Percentiles rank a stretch among this genome's conserved stretches.
Evolutionary conservation across 2,797 vertebrate genomes (phyloP).

Genomic region (Aphelocoma californica): DNA sequence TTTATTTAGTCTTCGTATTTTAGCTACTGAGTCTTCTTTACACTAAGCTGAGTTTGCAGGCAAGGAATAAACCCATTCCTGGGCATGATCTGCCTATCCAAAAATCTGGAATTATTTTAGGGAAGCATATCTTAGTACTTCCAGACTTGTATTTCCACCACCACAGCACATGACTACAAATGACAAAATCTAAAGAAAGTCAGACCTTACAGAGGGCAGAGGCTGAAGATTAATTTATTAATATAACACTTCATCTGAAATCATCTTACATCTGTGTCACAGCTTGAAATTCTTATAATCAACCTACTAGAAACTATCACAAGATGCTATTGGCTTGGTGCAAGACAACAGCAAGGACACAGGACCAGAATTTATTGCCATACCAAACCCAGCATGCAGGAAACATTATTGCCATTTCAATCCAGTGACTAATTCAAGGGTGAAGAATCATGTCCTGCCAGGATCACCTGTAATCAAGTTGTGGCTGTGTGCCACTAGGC

Average conservation of each 20-base stretch:
- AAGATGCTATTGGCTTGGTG: neutral
- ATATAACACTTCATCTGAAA: neutral
- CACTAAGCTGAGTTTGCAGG: neutral
- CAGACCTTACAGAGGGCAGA: neutral
- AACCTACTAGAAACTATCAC: neutral
- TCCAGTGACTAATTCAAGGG: neutral
- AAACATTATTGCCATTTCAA: neutral
- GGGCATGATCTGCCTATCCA: neutral
- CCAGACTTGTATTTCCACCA: neutral
- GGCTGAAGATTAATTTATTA: neutral
- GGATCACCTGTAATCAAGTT: neutral
- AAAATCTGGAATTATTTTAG: neutral
- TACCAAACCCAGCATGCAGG: neutral
- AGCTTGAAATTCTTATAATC: neutral
- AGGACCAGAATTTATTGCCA: neutral
- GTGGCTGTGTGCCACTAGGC: neutral
- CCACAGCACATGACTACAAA: neutral
- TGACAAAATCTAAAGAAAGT: neutral
- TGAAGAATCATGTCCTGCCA: neutral
- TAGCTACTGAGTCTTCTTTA: neutral
- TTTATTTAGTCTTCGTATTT: neutral
- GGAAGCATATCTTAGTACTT: neutral
- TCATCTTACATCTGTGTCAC: neutral
- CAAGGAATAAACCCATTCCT: neutral
- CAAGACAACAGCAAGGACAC: neutral